Evolutionary conservation across 2,797 vertebrate species (phyloP), one percentile per base, ranked within the genome.

Genomic region (Prionace glauca): DNA sequence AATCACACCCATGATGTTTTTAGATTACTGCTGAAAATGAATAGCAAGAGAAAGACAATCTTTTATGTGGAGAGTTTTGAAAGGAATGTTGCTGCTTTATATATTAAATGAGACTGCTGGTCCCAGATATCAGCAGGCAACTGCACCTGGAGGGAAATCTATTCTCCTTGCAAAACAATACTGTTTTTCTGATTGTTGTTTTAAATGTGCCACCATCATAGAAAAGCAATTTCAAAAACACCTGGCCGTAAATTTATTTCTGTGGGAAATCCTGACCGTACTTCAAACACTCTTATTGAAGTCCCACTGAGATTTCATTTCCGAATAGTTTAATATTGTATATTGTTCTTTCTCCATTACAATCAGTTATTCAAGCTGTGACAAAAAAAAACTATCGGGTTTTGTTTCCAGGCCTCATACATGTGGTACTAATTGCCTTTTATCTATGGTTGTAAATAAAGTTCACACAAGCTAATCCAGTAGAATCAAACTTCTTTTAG

Each of bases 181-280:
- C 91, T 45, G 67, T 71, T 45, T 24, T 45, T 26, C 11, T 45
- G 67, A 11, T 71, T 20, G 71, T 94, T 71, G 91, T 69, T 71
- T 94, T 71, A 94, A 71, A 94, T 45, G 91, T 24, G 45, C n/a
- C 22, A 26, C n/a, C 9, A 45, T 45, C 91, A 41, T 24, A 45
- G 65, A 14, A 71, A 69, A 67, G 62, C 65, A 93, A 93, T 93
- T 93, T 65, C 90, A 93, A 93, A 92, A 67, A 69, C 81, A 90
- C 45, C 65, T 71, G 24, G 67, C 29, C 45, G 65, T 67, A 94
- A 94, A 71, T 94, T 36, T 71, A 94, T 45, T 94, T 20, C 65
- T 67, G 69, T 24, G 60, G 65, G 91, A 94, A 94, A 45, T 71
- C 91, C 36, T 45, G 67, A 67, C n/a, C 41, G 20, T 36, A 41